Conservation (phyloP, 2,888 invertebrate species). For the Metalampra italica region DNA sequence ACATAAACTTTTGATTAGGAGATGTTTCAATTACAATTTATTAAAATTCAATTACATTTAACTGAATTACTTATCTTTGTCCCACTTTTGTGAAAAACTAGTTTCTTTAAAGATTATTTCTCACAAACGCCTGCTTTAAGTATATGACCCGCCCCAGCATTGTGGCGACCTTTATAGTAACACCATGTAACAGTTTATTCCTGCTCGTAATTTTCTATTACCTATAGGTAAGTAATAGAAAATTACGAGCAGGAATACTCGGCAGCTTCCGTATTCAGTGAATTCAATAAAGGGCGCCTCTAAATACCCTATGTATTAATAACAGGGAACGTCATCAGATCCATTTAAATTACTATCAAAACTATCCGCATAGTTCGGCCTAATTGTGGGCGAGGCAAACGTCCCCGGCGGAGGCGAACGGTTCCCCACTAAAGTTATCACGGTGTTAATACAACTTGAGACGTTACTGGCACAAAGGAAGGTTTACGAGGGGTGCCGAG, state of each 20-base stretch:
- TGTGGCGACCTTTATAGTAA: conserved; percentile 45
- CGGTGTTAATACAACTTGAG: conserved; percentile 67
- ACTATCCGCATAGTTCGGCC: conserved; percentile 52
- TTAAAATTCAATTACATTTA: background rate
- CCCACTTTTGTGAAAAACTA: background rate
- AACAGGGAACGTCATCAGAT: conserved; percentile 46
- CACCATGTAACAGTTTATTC: conserved; percentile 48
- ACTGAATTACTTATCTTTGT: background rate
- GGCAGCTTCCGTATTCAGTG: conserved; percentile 49
- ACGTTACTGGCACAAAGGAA: conserved; percentile 63
- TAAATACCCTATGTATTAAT: conserved; percentile 52
- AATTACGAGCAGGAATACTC: conserved; percentile 50
- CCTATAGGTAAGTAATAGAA: conserved; percentile 33
- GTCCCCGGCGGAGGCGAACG: conserved; percentile 31
- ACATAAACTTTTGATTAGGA: conserved; percentile 2
- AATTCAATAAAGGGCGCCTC: conserved; percentile 62
- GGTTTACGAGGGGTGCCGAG: conserved; percentile 59
- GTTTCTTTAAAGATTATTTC: conserved; percentile 29
- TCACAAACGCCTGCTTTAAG: background rate
- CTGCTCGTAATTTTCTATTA: conserved; percentile 54
- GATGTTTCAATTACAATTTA: too few relatives aligned
- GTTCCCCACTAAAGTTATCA: conserved; percentile 59
- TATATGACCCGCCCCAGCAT: background rate
- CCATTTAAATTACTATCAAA: conserved; percentile 68
- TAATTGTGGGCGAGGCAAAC: conserved; percentile 55